These are phyloP conservation scores for Nestor notabilis DNA, from an alignment of 2,113 vertebrate genomes.

Conservation along the genomic window DNA sequence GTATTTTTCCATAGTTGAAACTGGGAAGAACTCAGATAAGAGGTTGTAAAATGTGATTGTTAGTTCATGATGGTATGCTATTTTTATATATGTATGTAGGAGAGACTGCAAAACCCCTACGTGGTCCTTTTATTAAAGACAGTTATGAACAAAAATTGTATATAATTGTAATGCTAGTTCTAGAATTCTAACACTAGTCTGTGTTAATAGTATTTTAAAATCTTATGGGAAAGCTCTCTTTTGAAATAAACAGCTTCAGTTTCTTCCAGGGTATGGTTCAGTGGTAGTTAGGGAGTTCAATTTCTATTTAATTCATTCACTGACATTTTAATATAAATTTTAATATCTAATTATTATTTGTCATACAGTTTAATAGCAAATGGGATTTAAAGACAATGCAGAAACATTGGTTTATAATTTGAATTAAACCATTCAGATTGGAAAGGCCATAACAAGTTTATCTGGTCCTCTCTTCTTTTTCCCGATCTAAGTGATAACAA, in stretches of 20 bases:
- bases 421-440: neutral
- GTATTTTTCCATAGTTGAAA: neutral
- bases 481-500: neutral
- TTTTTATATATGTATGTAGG: neutral
- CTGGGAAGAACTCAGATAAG: neutral
- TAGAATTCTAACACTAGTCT: neutral
- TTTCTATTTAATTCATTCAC: neutral
- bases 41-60: neutral
- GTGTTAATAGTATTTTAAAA: neutral
- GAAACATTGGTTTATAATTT: neutral
- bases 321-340: neutral
- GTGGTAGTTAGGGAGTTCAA: neutral
- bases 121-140: neutral
- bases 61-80: neutral
- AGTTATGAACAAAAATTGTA: neutral
- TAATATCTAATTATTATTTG: neutral
- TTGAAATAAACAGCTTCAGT: neutral
- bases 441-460: neutral
- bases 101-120: neutral
- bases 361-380: neutral
- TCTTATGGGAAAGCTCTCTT: neutral
- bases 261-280: neutral
- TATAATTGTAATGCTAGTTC: neutral
- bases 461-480: neutral
- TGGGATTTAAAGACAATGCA: neutral